These are phyloP conservation scores for Tholera decimalis DNA, from an alignment of 2,888 invertebrate species.

Conservation along the genomic window DNA sequence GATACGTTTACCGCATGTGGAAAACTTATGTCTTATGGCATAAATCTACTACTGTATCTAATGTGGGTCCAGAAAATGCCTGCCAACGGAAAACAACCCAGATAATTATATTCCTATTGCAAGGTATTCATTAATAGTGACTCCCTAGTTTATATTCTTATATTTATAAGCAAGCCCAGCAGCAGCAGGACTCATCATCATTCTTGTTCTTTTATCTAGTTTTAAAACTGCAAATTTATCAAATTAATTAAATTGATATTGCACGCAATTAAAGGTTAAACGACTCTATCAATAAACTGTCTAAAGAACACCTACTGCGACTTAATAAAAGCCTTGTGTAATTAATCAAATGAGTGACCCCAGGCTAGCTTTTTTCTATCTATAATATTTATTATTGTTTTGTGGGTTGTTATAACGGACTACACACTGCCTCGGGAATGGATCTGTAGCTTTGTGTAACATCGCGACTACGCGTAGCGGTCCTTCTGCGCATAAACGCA, in stretches of 20 bases:
- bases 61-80: no score
- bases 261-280: constrained; percentile 6
- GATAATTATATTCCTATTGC: not conserved
- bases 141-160: not conserved
- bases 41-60: no score
- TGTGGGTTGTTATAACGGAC: not conserved
- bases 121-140: not conserved
- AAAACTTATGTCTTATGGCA: no score
- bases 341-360: not conserved
- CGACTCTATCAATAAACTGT: constrained; percentile 5
- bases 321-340: constrained; percentile 8
- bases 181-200: no score
- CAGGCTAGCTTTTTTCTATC: not conserved
- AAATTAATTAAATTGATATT: constrained; percentile 7
- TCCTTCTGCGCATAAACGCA: no score
- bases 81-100: no score
- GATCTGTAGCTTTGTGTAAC: not conserved
- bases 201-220: no score
- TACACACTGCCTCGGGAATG: not conserved
- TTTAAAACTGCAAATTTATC: not conserved
- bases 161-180: not conserved
- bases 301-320: constrained; percentile 7
- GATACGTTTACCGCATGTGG: no score
- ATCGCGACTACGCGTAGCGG: not conserved
- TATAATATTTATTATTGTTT: not conserved